Base-by-base conservation (phyloP, 1,140 invertebrate species). In the Tetramorium parvispinum region DNA sequence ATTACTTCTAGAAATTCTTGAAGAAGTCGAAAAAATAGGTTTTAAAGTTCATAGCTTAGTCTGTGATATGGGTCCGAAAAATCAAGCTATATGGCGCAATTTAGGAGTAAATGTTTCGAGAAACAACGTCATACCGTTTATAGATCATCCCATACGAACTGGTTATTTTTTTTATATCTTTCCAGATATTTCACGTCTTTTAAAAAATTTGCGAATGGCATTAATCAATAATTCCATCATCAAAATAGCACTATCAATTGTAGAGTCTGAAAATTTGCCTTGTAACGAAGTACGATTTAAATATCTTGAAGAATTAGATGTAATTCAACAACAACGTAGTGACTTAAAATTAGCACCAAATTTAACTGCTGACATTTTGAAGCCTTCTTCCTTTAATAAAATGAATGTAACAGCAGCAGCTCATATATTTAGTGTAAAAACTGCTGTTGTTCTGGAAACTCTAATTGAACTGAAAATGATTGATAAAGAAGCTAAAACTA, bases 271-370 rank as follows among this genome's bases (percentile, higher is more conserved):
- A 63, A 32, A 32, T 32, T 63, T 63, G 7, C 59, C 59, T 18
- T 63, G 59, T 32, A 63, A 63, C 37, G 59, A 63, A 63, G 27
- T 63, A 18, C 27, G 59, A 32, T 63, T 63, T 63, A 32, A 32
- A 63, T 63, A 63, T 5, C 27, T 63, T 32, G 59, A 63, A 32
- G 11, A 63, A 63, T 63, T 63, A 63, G 27, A 6, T 32, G 59
- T 5, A 63, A 63, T 63, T 32, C 59, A 63, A 32, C 4, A 32
- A 63, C 51, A 18, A 53, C 59, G 18, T 61, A 32, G 16, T 32
- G 27, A 63, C 7, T 63, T 63, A 63, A 63, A 63, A 63, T 32
- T 63, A 32, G 59, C 27, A 18, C 59, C 59, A 63, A 63, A 63
- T 32, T 32, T 63, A 32, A 63, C 27, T 2, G 27, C 16, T 16